Base-by-base conservation (phyloP, 2,888 invertebrate genomes). In the Papilio gigon region DNA sequence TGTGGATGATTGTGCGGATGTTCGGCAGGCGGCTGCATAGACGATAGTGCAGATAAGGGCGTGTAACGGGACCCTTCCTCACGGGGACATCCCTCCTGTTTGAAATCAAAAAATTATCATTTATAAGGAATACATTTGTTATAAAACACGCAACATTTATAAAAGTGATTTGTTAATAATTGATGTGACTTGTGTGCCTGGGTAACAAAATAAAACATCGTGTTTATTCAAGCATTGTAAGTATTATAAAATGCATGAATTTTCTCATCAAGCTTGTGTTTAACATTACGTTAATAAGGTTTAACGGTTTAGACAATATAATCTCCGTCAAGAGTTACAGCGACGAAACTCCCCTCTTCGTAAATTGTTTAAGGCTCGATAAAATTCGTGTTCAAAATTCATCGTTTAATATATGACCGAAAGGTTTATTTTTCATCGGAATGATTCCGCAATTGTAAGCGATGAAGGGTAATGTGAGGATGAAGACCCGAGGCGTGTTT, bases 11-110 rank as follows among this genome's bases (percentile, higher is more conserved):
- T 81, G 73, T 88, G 89, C 1, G 78, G 74, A 47, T 90, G 90
- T 37, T 91, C 90, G 0, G 89, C 93, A 27, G 95, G 95, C n/a
- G 97, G 97, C 86, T 97, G 94, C 97, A 97, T 97, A 77, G 95
- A 97, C 42, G 97, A 96, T 75, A 97, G 89, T 17, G 97, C 97
- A 68, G 96, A 95, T 73, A 97, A 92, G 5, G 97, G 97, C 56
- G 97, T 96, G 86, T 97, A 97, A 17, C 96, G 88, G 80, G 89
- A 82, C 14, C 83, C 88, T 61, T 90, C 91, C 27, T 90, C 92
- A 53, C 78, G 92, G 74, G 86, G 81, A 76, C 88, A 90, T 47
- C 86, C 89, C 80, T 93, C 92, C 92, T 92, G 80, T 71, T 14
- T 27, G n/a, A 11, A 64, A 50, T 27, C 2, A 53, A 27, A 17